Percentiles rank a stretch among this genome's conserved stretches.
Evolutionary conservation across 2,797 vertebrate genomes (phyloP).

Genomic region (Gobionotothen gibberifrons): DNA sequence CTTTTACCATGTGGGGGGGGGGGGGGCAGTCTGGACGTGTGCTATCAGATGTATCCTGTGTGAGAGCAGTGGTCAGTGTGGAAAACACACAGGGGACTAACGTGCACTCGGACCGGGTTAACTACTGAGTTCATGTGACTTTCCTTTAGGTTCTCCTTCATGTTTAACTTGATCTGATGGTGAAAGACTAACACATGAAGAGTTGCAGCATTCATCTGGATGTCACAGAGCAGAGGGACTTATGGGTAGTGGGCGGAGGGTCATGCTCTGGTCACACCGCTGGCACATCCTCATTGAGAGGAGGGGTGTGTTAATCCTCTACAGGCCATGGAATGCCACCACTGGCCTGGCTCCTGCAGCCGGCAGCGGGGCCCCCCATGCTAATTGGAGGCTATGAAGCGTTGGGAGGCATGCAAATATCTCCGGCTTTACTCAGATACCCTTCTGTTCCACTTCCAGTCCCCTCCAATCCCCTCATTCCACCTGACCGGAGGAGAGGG

Average conservation of each 20-base stretch:
- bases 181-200: not conserved
- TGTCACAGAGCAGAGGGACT: conserved; percentile 10
- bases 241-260: conserved; percentile 29
- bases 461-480: conserved; percentile 90
- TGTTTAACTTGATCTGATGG: not conserved
- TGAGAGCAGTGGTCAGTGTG: too few species aligned
- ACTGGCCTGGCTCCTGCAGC: conserved; percentile 52
- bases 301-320: conserved; percentile 65
- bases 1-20: too few species aligned
- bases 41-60: too few species aligned
- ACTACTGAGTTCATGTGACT: too few species aligned
- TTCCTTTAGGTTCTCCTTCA: too few species aligned
- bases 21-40: too few species aligned
- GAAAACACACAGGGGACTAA: too few species aligned
- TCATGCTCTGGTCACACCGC: conserved; percentile 52
- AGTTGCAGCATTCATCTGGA: not conserved
- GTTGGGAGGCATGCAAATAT: conserved; percentile 76
- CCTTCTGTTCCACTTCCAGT: conserved; percentile 80
- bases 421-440: conserved; percentile 75
- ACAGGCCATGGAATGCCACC: conserved; percentile 68
- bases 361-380: conserved; percentile 51
- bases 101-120: too few species aligned
- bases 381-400: conserved; percentile 80
- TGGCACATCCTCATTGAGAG: conserved; percentile 52
- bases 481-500: conserved; percentile 87